phyloP scores from a whole-genome alignment of 1,140 invertebrate species.

The Leptinotarsa lineolata region DNA sequence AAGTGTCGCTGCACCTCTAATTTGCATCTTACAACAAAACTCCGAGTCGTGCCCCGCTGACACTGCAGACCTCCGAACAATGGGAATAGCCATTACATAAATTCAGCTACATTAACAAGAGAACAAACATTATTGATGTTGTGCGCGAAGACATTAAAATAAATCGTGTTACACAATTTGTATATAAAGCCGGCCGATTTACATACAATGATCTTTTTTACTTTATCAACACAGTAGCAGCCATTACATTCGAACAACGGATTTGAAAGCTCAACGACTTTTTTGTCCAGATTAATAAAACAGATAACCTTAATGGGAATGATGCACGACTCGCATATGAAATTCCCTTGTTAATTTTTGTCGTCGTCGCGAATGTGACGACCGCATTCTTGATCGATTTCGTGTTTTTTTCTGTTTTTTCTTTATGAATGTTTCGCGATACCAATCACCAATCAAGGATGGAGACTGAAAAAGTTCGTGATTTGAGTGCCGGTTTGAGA shows the following conservation, averaged over 20 bases:
- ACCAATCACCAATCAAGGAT: background rate
- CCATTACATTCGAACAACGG: slow-evolving; percentile 10
- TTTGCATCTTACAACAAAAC: background rate
- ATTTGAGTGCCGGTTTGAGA: background rate
- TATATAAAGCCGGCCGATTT: slow-evolving; percentile 18
- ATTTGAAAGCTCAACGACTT: slow-evolving; percentile 16
- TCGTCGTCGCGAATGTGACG: slow-evolving; percentile 7
- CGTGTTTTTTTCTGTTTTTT: background rate
- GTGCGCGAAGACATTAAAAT: slow-evolving; percentile 19
- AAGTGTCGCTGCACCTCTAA: background rate
- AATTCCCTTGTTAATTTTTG: slow-evolving; percentile 9
- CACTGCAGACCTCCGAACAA: slow-evolving; percentile 15
- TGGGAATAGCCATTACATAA: slow-evolving; percentile 20
- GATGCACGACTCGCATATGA: slow-evolving; percentile 7
- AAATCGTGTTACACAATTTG: slow-evolving; percentile 28
- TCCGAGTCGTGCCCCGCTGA: background rate
- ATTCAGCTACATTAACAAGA: slow-evolving; percentile 21
- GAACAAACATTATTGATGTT: slow-evolving; percentile 8
- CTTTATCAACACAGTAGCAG: slow-evolving; percentile 19
- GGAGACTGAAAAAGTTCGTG: background rate
- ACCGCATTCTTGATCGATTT: background rate
- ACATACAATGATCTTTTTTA: slow-evolving; percentile 23
- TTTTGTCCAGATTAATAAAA: slow-evolving; percentile 16
- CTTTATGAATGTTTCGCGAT: background rate
- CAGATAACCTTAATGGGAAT: slow-evolving; percentile 21